Percentiles rank a stretch among this genome's conserved stretches.
Evolutionary conservation across 2,888 invertebrate species (phyloP).

Genomic region (Clostera curtula): DNA sequence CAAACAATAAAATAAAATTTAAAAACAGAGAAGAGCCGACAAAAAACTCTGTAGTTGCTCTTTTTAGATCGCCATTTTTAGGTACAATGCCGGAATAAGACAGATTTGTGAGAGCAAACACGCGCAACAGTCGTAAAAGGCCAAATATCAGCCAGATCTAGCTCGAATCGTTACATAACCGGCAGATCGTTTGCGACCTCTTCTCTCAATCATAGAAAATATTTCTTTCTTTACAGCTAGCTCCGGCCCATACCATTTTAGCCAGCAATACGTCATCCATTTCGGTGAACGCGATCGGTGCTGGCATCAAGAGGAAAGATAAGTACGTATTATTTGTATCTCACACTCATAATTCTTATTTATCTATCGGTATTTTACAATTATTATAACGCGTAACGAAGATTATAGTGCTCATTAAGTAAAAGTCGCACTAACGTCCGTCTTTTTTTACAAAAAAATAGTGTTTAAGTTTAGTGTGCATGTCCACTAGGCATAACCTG

Average conservation of each 20-base stretch:
- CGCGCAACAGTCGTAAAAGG: too few species aligned
- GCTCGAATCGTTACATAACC: neutral
- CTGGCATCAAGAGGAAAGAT: constrained; percentile 81
- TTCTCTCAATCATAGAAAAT: neutral
- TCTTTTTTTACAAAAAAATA: too few species aligned
- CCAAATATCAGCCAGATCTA: too few species aligned
- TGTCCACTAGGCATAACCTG: too few species aligned
- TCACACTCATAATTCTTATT: neutral
- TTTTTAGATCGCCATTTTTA: too few species aligned
- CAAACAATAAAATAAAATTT: too few species aligned
- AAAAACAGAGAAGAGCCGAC: too few species aligned
- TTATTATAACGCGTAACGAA: neutral
- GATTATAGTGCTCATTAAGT: constrained; percentile 4
- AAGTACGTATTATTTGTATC: constrained; percentile 38
- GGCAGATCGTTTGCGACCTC: neutral
- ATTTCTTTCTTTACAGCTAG: constrained; percentile 59
- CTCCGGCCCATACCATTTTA: constrained; percentile 84
- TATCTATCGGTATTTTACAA: neutral
- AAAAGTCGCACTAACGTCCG: too few species aligned
- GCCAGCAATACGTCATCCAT: constrained; percentile 93
- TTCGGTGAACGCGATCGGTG: constrained; percentile 86
- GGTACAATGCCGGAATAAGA: too few species aligned
- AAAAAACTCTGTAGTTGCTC: too few species aligned
- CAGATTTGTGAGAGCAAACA: too few species aligned
- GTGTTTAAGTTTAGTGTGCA: too few species aligned